Conservation (phyloP, 2,797 vertebrate genomes). For the Notoglanidium macrostoma region DNA sequence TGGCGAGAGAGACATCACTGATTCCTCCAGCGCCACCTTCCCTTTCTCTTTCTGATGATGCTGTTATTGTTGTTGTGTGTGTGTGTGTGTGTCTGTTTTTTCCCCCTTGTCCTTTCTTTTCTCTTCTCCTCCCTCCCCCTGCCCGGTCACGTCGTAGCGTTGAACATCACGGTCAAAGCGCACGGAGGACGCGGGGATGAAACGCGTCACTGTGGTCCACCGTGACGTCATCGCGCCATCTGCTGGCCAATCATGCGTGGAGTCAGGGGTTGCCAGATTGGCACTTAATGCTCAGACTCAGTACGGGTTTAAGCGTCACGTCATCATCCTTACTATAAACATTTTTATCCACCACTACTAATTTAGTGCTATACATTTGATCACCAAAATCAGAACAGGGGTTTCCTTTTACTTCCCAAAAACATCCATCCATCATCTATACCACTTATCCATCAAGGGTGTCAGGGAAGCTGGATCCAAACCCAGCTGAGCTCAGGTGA, state of each 20-base stretch:
- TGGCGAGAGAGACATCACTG: slow-evolving; percentile 74
- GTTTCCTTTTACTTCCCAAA: too few species aligned
- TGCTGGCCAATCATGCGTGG: slow-evolving; percentile 17
- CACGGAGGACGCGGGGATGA: background rate
- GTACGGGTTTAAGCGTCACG: too few species aligned
- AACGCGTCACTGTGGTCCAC: background rate
- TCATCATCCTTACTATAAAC: background rate
- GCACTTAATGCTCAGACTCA: too few species aligned
- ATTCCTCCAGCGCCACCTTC: slow-evolving; percentile 11
- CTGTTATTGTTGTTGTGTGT: background rate
- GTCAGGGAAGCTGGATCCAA: too few species aligned
- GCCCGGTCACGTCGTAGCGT: slow-evolving; percentile 30
- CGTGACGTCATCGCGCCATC: slow-evolving; percentile 37
- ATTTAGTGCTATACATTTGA: background rate
- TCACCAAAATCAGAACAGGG: background rate
- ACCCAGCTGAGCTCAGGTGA: too few species aligned
- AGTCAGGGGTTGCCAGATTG: slow-evolving; percentile 14
- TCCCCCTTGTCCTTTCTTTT: background rate
- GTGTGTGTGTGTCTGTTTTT: too few species aligned
- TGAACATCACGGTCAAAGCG: slow-evolving; percentile 36
- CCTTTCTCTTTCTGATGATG: background rate
- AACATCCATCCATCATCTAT: too few species aligned
- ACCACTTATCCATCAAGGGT: too few species aligned
- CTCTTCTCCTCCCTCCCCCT: slow-evolving; percentile 30
- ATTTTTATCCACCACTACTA: background rate